phyloP scores from a whole-genome alignment of 2,888 invertebrate species.

The Callinectes sapidus region DNA sequence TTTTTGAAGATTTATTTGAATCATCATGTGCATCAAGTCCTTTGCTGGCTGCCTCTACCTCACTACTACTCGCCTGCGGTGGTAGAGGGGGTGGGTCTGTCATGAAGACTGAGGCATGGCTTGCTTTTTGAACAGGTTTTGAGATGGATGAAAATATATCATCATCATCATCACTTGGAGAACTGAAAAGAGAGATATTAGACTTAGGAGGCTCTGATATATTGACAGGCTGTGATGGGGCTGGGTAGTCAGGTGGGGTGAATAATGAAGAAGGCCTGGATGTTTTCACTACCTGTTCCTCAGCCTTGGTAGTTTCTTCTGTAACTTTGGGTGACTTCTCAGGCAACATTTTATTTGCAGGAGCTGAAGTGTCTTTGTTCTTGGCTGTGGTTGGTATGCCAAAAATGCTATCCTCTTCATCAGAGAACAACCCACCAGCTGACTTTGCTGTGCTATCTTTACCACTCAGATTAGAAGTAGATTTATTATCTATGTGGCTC shows the following conservation, averaged over 20 bases:
- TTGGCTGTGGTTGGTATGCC: constrained; percentile 40
- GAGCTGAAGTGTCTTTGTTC: constrained; percentile 16
- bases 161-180: constrained; percentile 68
- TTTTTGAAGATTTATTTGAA: not conserved
- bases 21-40: not conserved
- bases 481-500: not conserved
- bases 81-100: constrained; percentile 52
- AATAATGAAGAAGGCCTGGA: not conserved
- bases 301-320: not conserved
- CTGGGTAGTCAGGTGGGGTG: not conserved
- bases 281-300: not conserved
- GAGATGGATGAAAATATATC: constrained; percentile 51
- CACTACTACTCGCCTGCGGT: not conserved
- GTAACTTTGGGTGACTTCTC: not conserved
- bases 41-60: not conserved
- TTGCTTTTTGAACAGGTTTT: not conserved
- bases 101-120: constrained; percentile 2
- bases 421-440: constrained; percentile 50
- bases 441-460: not conserved
- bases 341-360: not conserved
- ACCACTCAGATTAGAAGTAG: not conserved
- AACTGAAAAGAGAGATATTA: constrained; percentile 56
- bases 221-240: constrained; percentile 43
- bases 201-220: constrained; percentile 40
- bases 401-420: constrained; percentile 70